Evolutionary conservation across 2,888 invertebrate species (phyloP), one percentile per base, ranked within the genome.

Genomic region (Tetragonisca angustula): DNA sequence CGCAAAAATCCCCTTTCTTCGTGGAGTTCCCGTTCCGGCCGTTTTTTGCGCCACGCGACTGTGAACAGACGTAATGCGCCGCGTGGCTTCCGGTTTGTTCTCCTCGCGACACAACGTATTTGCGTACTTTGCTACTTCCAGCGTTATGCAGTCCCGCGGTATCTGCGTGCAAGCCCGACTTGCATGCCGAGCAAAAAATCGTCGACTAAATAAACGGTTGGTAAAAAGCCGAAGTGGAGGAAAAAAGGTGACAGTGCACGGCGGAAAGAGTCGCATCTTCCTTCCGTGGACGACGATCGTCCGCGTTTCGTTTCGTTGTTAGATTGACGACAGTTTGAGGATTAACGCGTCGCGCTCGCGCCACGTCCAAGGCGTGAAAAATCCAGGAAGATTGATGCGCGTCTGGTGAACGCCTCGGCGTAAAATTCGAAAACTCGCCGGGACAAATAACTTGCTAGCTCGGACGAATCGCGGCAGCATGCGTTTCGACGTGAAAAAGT

Each of bases 351-450:
- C 59, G 65, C 62, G 49, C 56, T 81, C 72, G 50, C 72, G 50
- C 24, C 19, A 54, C 24, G 62, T 4, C 21, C 32, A 65, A 61
- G 52, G 64, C 27, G 70, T n/a, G 82, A 75, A 82, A 83, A 82
- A 83, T 65, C 65, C 64, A 49, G 52, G 70, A 82, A 74, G 83
- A 82, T 82, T 61, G 83, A 82, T 83, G 61, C 75, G 50, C n/a
- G 65, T 70, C 71, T 17, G 27, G 24, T 11, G 6, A 36, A 64
- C 19, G 19, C 64, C 21, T 32, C 19, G 43, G 82, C 65, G 59
- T 43, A 61, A 74, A 70, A 82, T 70, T 75, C 70, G 61, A 49
- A 43, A 67, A 67, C 69, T 69, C 82, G 32, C 5, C 69, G 50
- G 21, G 75, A 82, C 43, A 70, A 70, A 82, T 69, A 74, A 61